Base-by-base conservation (phyloP, 2,797 vertebrate species). In the Adelosebastes latens region DNA sequence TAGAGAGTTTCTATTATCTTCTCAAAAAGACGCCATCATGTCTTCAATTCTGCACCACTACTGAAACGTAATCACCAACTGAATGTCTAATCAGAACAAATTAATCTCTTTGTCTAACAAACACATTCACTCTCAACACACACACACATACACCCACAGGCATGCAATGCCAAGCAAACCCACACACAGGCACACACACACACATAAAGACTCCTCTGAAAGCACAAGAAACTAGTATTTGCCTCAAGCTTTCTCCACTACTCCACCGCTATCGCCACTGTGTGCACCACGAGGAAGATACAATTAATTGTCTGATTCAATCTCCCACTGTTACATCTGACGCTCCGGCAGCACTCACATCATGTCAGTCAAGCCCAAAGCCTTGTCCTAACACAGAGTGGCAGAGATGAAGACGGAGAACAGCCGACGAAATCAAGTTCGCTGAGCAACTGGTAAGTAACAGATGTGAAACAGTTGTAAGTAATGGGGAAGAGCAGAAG, bases 41-140 rank as follows among this genome's bases (percentile, higher is more conserved):
- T 81, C 76, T 86, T 83, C 79, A 62, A 76, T 80, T 81, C 82
- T 74, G 72, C 86, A 75, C 72, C 70, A 72, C 68, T 72, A 53
- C 75, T 83, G 75, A 82, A 78, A 82, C 39, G 18, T 80, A 89
- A 92, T 92, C 79, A 83, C 85, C 77, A 79, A 75, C 82, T 87
- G 84, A 89, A 89, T 86, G 90, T 84, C 85, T 94, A 91, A 94
- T 95, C 92, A 92, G 86, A 91, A 87, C 82, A 90, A 93, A 93
- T 93, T 73, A 88, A 91, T 93, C 88, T 87, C 67, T 68, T 84
- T 85, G 89, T 90, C 79, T 90, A 80, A 83, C 78, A 79, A 81
- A 85, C 84, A 83, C 87, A 77, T 67, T 73, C 52, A n/a, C 55
- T 62, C 36, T 59, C 75, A 61, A 72, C 77, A 80, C 74, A 90